phyloP scores from a whole-genome alignment of 2,797 vertebrate genomes.

The Etheostoma perlongum region DNA sequence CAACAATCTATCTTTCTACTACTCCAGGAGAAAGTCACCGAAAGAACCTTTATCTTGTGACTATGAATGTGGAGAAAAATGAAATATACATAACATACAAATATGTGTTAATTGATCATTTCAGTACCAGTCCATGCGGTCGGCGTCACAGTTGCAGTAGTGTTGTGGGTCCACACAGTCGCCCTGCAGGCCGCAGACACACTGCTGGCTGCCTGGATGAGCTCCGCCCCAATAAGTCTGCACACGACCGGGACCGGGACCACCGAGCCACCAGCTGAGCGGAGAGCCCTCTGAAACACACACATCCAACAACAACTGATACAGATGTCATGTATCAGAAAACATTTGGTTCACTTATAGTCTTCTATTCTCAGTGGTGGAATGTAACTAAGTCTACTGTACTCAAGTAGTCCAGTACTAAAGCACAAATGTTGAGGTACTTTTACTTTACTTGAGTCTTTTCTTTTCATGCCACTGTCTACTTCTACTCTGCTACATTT shows the following conservation, averaged over 20 bases:
- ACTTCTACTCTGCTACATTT: no score
- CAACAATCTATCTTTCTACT: background rate
- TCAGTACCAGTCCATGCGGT: slow-evolving; percentile 90
- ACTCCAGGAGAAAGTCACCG: background rate
- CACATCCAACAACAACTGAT: slow-evolving; percentile 2
- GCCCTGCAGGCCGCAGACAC: slow-evolving; percentile 90
- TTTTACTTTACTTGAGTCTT: no score
- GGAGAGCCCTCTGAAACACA: slow-evolving; percentile 87
- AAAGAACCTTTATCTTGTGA: background rate
- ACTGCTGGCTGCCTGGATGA: slow-evolving; percentile 87
- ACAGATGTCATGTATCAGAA: background rate
- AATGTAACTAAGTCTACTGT: no score
- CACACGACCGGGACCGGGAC: slow-evolving; percentile 85
- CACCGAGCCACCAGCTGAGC: slow-evolving; percentile 93
- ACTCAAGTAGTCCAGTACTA: no score
- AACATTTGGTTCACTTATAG: background rate
- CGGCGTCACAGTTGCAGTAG: slow-evolving; percentile 94
- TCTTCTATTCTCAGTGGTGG: no score
- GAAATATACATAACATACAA: background rate
- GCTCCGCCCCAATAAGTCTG: slow-evolving; percentile 94
- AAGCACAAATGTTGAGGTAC: no score
- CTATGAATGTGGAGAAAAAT: background rate
- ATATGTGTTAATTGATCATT: background rate
- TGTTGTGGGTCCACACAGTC: slow-evolving; percentile 89
- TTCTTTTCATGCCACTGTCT: no score